Evolutionary conservation across 2,888 invertebrate genomes (phyloP).

Genomic region (Leistus spinibarbis): DNA sequence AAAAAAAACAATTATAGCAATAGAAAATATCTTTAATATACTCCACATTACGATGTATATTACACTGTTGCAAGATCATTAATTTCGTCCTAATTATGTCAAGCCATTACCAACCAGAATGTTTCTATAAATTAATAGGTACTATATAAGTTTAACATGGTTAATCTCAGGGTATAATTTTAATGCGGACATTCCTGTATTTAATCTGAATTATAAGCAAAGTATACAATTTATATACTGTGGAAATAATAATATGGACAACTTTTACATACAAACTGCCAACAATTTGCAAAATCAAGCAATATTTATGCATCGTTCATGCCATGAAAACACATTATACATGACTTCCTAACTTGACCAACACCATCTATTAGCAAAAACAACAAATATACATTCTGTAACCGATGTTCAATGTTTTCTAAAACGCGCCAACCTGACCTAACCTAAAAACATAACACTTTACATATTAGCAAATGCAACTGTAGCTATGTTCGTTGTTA

Average conservation of each 20-base stretch:
- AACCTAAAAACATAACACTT: background rate
- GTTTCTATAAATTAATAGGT: background rate
- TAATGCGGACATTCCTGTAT: background rate
- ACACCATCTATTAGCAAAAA: background rate
- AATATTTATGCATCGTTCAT: background rate
- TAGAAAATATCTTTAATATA: too few species aligned
- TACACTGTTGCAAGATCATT: background rate
- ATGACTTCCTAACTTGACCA: background rate
- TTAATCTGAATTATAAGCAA: background rate
- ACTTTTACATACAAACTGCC: background rate
- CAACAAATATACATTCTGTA: background rate
- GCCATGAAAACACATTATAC: background rate
- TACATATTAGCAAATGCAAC: background rate
- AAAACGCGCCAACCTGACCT: background rate
- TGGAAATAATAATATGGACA: background rate
- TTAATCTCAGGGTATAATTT: background rate
- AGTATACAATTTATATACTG: background rate
- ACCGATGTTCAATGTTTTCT: background rate
- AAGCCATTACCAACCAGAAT: background rate
- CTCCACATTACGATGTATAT: too few species aligned
- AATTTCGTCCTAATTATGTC: background rate
- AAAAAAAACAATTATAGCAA: too few species aligned
- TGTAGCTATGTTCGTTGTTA: background rate
- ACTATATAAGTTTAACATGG: background rate
- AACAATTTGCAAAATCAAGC: constrained; percentile 1